phyloP scores from a whole-genome alignment of 2,888 invertebrate genomes.

The Drosophila nigricruria region DNA sequence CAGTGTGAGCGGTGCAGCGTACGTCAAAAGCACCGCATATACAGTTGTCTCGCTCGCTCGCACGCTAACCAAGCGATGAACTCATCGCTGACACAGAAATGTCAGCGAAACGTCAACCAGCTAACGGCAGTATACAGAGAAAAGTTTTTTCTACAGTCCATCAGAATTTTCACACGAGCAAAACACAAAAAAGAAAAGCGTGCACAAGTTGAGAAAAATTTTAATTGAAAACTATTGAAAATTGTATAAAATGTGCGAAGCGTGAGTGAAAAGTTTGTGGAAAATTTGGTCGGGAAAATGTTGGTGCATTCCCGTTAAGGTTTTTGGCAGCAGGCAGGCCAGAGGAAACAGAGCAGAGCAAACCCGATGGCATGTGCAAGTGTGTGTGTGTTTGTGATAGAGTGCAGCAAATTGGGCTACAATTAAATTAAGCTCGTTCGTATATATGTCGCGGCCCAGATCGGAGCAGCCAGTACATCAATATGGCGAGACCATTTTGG shows the following conservation, averaged over 20 bases:
- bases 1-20: constrained; percentile 45
- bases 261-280: constrained; percentile 18
- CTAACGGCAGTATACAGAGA: constrained; percentile 75
- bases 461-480: constrained; percentile 46
- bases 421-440: constrained; percentile 42
- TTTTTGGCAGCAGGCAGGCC: constrained; percentile 44
- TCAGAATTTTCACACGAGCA: constrained; percentile 60
- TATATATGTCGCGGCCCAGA: constrained; percentile 71
- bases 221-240: background rate
- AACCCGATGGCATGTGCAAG: constrained; percentile 41
- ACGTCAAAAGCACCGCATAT: constrained; percentile 5
- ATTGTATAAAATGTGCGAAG: constrained; percentile 26
- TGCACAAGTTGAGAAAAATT: constrained; percentile 2
- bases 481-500: constrained; percentile 67
- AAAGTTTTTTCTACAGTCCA: constrained; percentile 68
- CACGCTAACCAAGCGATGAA: constrained; percentile 27
- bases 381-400: constrained; percentile 21
- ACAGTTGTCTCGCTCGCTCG: constrained; percentile 40
- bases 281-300: constrained; percentile 28
- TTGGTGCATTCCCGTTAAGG: constrained; percentile 6
- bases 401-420: constrained; percentile 50
- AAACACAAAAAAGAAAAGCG: constrained; percentile 12
- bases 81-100: constrained; percentile 76
- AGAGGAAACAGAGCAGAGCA: too few relatives aligned
- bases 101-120: constrained; percentile 65